A percentile compares a stretch with the other conserved stretches of the same genome.
Evolutionary conservation across 2,113 vertebrate genomes (phyloP).

Genomic region (Saccopteryx bilineata): DNA sequence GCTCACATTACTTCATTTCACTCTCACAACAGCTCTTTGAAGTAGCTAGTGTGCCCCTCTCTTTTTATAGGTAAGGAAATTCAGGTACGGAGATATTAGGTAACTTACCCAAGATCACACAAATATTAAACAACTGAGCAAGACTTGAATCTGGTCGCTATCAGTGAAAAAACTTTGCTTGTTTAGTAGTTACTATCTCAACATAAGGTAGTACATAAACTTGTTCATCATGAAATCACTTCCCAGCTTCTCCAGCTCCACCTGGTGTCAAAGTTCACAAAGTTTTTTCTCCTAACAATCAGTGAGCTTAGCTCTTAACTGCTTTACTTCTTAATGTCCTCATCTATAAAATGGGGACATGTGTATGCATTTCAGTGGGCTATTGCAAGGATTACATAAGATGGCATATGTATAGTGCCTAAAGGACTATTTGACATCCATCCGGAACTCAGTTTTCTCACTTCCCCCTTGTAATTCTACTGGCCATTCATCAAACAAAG

Average conservation of each 20-base stretch:
- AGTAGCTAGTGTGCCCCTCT: accelerated
- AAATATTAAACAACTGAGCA: not conserved
- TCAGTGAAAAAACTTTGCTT: not conserved
- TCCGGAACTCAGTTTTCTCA: not conserved
- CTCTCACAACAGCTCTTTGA: not conserved
- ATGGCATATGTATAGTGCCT: not conserved
- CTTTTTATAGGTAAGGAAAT: not conserved
- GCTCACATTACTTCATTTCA: not conserved
- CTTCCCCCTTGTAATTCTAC: not conserved
- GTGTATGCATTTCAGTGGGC: too few species aligned
- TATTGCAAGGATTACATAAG: not conserved
- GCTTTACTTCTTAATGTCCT: not conserved
- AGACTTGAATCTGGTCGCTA: not conserved
- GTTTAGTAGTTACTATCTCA: not conserved
- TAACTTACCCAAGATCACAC: not conserved
- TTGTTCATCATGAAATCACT: not conserved
- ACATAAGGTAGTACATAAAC: not conserved
- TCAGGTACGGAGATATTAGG: not conserved
- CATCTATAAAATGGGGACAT: not conserved
- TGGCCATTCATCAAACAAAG: not conserved
- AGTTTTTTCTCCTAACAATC: not conserved
- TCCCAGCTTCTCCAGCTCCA: slow-evolving; percentile 66
- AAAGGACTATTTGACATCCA: accelerated
- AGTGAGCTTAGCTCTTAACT: not conserved
- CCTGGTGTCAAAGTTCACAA: slow-evolving; percentile 62